Percentiles rank a stretch among this genome's conserved stretches.
These are phyloP conservation scores for Actinostola sp. DNA, from an alignment of 92 coral and sea anemone genomes.

Conservation along the genomic window DNA sequence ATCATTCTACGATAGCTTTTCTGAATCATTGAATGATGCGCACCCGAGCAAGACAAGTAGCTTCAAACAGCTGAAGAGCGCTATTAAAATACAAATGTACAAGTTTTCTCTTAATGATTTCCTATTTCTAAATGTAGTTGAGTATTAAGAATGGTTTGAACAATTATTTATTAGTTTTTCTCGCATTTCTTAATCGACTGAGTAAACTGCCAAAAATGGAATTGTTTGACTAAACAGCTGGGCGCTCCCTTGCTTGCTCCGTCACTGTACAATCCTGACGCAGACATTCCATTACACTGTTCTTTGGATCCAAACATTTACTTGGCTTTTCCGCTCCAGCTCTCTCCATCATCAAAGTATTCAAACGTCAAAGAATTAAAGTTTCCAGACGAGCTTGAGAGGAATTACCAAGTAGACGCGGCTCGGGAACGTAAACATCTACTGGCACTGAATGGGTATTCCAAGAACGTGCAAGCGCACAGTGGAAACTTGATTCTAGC, in stretches of 20 bases:
- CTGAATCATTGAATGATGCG: background rate
- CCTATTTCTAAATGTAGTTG: background rate
- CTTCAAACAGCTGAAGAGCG: no score
- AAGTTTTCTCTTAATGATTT: background rate
- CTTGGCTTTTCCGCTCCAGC: conserved; percentile 6
- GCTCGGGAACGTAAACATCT: background rate
- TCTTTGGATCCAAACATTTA: background rate
- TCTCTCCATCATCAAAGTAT: background rate
- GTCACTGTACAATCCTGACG: conserved; percentile 17
- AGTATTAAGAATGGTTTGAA: background rate
- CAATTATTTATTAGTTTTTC: background rate
- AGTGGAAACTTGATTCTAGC: no score
- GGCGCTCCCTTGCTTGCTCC: conserved; percentile 26
- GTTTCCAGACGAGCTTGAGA: conserved; percentile 1
- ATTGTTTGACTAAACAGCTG: conserved; percentile 11
- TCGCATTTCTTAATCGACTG: background rate
- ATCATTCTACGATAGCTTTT: background rate
- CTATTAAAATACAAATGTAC: no score
- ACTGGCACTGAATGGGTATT: background rate
- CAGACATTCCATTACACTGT: conserved; percentile 30
- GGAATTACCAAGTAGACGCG: background rate
- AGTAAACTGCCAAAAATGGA: conserved; percentile 6
- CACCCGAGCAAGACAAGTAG: no score
- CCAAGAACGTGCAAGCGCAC: no score
- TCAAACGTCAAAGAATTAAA: conserved; percentile 2